These are phyloP conservation scores for Takifugu ocellatus DNA, from an alignment of 2,797 vertebrate genomes.

Conservation along the genomic window DNA sequence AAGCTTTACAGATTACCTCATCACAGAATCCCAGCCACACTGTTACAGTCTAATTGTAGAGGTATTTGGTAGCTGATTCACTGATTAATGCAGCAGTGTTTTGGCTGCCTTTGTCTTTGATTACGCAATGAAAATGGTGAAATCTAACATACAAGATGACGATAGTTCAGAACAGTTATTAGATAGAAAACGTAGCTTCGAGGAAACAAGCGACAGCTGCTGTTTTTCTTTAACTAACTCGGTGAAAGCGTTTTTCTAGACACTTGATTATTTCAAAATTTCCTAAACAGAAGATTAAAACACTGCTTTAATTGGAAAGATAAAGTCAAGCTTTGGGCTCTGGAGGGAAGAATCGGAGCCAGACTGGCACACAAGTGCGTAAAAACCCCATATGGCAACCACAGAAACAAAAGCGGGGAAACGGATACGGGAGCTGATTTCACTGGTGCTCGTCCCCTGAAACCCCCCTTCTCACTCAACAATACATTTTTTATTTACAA, in stretches of 20 bases:
- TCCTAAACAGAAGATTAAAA: no score
- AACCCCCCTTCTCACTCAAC: slow-evolving; percentile 25
- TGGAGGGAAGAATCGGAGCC: neutral
- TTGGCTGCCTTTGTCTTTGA: no score
- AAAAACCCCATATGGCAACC: slow-evolving; percentile 1
- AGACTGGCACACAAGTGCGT: neutral
- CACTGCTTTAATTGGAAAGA: no score
- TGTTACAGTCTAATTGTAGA: slow-evolving; percentile 5
- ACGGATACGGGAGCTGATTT: neutral
- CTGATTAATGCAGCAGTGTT: neutral
- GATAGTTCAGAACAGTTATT: no score
- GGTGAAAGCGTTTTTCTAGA: no score
- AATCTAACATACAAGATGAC: no score
- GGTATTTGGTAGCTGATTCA: slow-evolving; percentile 6
- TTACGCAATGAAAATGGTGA: neutral
- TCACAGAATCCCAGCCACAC: slow-evolving; percentile 28
- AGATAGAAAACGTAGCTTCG: no score
- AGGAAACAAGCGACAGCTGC: no score
- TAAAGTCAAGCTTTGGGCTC: no score
- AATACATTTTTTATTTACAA: slow-evolving; percentile 25
- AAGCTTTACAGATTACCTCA: slow-evolving; percentile 52
- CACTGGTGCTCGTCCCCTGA: neutral
- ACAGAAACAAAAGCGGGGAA: neutral
- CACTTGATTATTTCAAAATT: no score
- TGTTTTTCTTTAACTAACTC: no score